Conservation (phyloP, 2,113 vertebrate species). For the Saccopteryx leptura region DNA sequence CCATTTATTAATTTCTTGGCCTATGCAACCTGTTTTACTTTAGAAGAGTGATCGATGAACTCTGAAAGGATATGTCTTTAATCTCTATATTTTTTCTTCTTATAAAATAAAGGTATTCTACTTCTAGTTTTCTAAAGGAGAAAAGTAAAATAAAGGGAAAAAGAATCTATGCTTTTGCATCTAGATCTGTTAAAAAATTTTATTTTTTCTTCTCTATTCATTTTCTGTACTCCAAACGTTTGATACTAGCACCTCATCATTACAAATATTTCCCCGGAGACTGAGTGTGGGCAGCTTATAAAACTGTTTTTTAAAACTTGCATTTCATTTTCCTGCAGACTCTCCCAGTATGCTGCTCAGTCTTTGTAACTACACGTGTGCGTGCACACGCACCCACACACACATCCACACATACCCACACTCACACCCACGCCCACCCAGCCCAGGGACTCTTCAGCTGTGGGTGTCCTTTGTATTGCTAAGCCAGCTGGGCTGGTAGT, state of each 20-base stretch:
- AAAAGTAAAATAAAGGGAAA: background rate
- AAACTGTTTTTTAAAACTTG: background rate
- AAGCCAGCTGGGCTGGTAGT: conserved; percentile 26
- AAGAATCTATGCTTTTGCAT: background rate
- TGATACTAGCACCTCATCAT: background rate
- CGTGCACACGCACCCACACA: background rate
- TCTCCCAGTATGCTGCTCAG: background rate
- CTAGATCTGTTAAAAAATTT: background rate
- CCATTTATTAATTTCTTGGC: conserved; percentile 61
- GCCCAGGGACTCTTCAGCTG: background rate
- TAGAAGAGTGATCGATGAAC: conserved; percentile 28
- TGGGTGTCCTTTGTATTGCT: background rate
- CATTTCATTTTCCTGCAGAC: conserved; percentile 6
- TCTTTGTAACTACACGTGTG: background rate
- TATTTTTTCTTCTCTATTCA: background rate
- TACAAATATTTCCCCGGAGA: conserved; percentile 3
- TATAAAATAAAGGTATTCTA: conserved; percentile 59
- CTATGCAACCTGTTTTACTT: conserved; percentile 59
- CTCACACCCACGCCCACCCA: background rate
- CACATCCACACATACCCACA: background rate
- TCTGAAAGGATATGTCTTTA: conserved; percentile 36
- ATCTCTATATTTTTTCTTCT: conserved; percentile 55
- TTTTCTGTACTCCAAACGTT: background rate
- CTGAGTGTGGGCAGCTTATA: background rate
- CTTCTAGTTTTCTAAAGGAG: conserved; percentile 51